These are phyloP conservation scores for Drosophila macrospina DNA, from an alignment of 2,888 invertebrate genomes.

Conservation along the genomic window DNA sequence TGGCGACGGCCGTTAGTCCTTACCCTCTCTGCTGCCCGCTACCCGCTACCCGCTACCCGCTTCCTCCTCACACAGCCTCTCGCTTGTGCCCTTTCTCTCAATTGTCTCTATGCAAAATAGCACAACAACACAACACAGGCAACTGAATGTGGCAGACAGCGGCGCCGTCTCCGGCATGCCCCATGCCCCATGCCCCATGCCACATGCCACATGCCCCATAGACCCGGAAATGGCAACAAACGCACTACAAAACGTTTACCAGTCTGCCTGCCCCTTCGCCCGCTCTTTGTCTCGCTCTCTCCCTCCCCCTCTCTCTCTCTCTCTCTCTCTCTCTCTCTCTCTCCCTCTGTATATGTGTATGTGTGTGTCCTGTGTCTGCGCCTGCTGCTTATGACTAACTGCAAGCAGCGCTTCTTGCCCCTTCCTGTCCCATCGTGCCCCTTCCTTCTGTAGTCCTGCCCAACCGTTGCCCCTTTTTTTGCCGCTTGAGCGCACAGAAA, in stretches of 20 bases:
- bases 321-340: slow-evolving; percentile 1
- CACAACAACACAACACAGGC: slow-evolving; percentile 44
- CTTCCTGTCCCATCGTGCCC: background rate
- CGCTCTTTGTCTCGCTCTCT: background rate
- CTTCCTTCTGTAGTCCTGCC: background rate
- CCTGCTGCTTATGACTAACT: slow-evolving; percentile 76
- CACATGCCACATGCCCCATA: slow-evolving; percentile 26
- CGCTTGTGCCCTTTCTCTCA: background rate
- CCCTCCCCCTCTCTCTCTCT: slow-evolving; percentile 6
- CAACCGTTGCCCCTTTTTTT: slow-evolving; percentile 24
- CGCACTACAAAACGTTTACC: slow-evolving; percentile 76
- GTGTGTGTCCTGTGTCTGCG: slow-evolving; percentile 17
- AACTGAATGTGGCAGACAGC: slow-evolving; percentile 47
- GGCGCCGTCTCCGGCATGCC: slow-evolving; percentile 40
- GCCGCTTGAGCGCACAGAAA: slow-evolving; percentile 68
- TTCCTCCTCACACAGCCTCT: no score
- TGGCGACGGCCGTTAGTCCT: slow-evolving; percentile 65
- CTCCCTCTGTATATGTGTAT: background rate
- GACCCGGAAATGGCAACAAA: slow-evolving; percentile 80
- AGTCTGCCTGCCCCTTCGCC: slow-evolving; percentile 1
- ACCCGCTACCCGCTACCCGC: background rate
- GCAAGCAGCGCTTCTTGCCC: slow-evolving; percentile 36
- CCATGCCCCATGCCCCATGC: slow-evolving; percentile 9
- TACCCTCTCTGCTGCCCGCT: background rate
- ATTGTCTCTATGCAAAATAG: slow-evolving; percentile 77